Evolutionary conservation across 1,140 invertebrate species (phyloP), one percentile per base, ranked within the genome.

Genomic region (Chironomus striatipennis): DNA sequence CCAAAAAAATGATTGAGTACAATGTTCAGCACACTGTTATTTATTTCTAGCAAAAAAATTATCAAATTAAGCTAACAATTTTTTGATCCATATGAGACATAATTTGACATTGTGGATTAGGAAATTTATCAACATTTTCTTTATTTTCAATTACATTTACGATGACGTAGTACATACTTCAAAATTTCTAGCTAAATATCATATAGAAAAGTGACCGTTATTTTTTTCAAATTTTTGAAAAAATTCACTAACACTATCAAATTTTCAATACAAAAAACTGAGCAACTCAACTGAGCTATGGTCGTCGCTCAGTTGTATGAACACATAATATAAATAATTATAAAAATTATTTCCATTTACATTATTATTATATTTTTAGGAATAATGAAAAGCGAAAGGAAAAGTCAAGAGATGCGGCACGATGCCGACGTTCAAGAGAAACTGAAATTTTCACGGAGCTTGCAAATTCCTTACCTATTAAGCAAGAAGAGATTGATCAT

Each of bases 361-460:
- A 24, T 72, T 75, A 79, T 77, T 79, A 9, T 77, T 79, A 76
- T 74, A 78, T 85, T 34, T 85, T n/a, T 84, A 95, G 93, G 88
- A 95, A 93, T 80, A 94, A 95, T 84, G 96, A 98, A 83, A 94
- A 96, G 78, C 87, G 96, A n/a, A 97, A 98, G 83, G 96, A 98
- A 83, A 97, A 97, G 79, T 98, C 95, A 0, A 88, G 96, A 73
- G 94, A 98, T 84, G 97, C 96, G 3, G 97, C 96, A 0, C 86
- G 96, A 78, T 96, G 90, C 80, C 88, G 97, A 42, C 88, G 97
- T 57, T 95, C 94, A 76, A 92, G 92, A 79, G 97, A 98, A 85
- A 95, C 95, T 75, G 94, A 97, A 83, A 95, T 98, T 77, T 98
- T 98, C 81, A 88, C 88, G 43, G 93, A 97, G 79, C 86, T 98